Evolutionary conservation across 2,797 vertebrate species (phyloP).

Genomic region (Sparidentex hasta): DNA sequence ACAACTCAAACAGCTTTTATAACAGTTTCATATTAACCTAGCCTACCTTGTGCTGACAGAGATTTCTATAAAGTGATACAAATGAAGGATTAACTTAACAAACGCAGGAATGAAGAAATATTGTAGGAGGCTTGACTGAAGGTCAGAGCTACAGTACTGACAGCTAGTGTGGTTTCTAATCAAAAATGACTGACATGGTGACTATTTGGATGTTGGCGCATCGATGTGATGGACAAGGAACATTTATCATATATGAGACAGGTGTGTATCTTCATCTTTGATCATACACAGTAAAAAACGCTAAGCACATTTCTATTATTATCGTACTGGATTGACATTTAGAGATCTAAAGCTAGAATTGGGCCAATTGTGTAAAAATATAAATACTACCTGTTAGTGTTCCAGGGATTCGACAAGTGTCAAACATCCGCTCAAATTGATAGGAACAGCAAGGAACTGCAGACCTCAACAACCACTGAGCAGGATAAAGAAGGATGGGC

Average conservation of each 20-base stretch:
- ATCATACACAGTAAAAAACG: background rate
- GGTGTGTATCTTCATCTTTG: background rate
- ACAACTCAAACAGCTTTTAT: too few species aligned
- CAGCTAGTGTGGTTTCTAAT: background rate
- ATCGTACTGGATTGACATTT: slow-evolving; percentile 14
- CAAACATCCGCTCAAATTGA: slow-evolving; percentile 88
- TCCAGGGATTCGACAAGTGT: slow-evolving; percentile 88
- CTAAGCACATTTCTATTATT: background rate
- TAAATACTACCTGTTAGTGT: slow-evolving; percentile 83
- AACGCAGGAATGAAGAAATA: background rate
- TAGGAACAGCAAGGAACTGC: slow-evolving; percentile 89
- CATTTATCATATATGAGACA: background rate
- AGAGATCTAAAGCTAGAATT: slow-evolving; percentile 8
- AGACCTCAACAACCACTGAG: slow-evolving; percentile 91
- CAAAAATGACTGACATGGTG: background rate
- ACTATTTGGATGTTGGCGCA: background rate
- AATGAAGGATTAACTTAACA: background rate
- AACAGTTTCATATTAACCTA: background rate
- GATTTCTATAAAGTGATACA: background rate
- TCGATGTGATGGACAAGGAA: slow-evolving; percentile 1
- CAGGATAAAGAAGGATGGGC: slow-evolving; percentile 55
- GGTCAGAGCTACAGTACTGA: background rate
- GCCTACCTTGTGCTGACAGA: background rate
- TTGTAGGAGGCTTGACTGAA: background rate
- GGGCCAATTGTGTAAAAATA: slow-evolving; percentile 39